These are phyloP conservation scores for Metacarcinus magister DNA, from an alignment of 2,888 invertebrate species.

Conservation along the genomic window DNA sequence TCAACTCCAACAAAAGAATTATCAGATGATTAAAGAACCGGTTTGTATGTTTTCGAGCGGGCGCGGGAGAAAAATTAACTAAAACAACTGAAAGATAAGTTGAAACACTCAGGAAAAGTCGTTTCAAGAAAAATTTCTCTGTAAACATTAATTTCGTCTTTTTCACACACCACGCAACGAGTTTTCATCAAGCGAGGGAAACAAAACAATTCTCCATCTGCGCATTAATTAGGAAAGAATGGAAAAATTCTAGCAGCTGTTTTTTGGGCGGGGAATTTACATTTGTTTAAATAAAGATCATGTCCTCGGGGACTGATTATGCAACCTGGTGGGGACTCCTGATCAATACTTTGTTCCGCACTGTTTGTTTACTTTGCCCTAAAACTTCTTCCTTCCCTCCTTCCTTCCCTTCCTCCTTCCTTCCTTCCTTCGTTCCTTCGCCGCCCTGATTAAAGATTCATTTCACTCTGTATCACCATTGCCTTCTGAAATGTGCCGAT, in stretches of 20 bases:
- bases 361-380: slow-evolving; percentile 72
- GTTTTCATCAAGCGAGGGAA: slow-evolving; percentile 81
- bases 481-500: slow-evolving; percentile 66
- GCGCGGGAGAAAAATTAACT: slow-evolving; percentile 47
- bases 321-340: slow-evolving; percentile 62
- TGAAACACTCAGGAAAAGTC: slow-evolving; percentile 76
- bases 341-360: slow-evolving; percentile 69
- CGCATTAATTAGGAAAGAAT: slow-evolving; percentile 82
- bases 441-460: slow-evolving; percentile 38
- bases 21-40: slow-evolving; percentile 71
- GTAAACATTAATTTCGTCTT: slow-evolving; percentile 81
- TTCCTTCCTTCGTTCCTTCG: background rate
- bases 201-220: slow-evolving; percentile 81
- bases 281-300: slow-evolving; percentile 81
- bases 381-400: background rate
- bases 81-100: slow-evolving; percentile 77
- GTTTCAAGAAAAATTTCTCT: slow-evolving; percentile 77
- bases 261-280: slow-evolving; percentile 76
- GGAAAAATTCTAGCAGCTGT: slow-evolving; percentile 75
- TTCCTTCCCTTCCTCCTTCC: background rate
- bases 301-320: slow-evolving; percentile 76
- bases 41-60: slow-evolving; percentile 63
- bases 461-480: slow-evolving; percentile 47
- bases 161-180: slow-evolving; percentile 81
- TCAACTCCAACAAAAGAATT: slow-evolving; percentile 59